Evolutionary conservation across 2,888 invertebrate species (phyloP).

Genomic region (Drosophila vallismaia): DNA sequence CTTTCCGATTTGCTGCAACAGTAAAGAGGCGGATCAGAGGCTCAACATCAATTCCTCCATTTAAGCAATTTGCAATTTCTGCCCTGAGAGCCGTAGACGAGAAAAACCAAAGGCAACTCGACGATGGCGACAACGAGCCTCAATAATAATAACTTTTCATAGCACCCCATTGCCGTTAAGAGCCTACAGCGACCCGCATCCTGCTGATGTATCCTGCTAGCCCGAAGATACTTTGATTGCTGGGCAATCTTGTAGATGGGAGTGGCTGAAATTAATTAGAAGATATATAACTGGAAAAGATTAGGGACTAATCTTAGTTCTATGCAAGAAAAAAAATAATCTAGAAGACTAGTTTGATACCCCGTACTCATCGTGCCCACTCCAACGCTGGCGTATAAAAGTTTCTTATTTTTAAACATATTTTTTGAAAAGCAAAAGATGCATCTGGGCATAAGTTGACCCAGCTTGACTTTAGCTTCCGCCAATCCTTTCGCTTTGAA

Average conservation of each 20-base stretch:
- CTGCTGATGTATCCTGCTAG: slow-evolving; percentile 2
- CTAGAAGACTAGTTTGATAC: no score
- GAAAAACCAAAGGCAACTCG: slow-evolving; percentile 33
- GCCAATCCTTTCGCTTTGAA: slow-evolving; percentile 10
- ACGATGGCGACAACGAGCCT: slow-evolving; percentile 37
- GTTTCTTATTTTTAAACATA: no score
- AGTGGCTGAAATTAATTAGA: slow-evolving; percentile 1
- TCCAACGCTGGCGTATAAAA: no score
- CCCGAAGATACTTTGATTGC: neutral
- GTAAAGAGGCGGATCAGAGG: slow-evolving; percentile 7
- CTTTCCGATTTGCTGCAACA: neutral
- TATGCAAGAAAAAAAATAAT: neutral
- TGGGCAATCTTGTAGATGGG: slow-evolving; percentile 8
- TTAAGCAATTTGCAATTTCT: slow-evolving; percentile 63
- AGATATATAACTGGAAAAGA: neutral
- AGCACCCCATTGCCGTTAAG: slow-evolving; percentile 50
- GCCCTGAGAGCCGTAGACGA: slow-evolving; percentile 13
- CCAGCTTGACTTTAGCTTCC: slow-evolving; percentile 24
- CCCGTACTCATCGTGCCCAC: no score
- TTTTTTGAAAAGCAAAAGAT: neutral
- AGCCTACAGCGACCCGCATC: slow-evolving; percentile 21
- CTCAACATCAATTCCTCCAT: slow-evolving; percentile 51
- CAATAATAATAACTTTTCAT: slow-evolving; percentile 71
- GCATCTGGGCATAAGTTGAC: slow-evolving; percentile 1
- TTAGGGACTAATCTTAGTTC: neutral